Conservation (phyloP, 1,140 invertebrate genomes). For the Trissolcus basalis region DNA sequence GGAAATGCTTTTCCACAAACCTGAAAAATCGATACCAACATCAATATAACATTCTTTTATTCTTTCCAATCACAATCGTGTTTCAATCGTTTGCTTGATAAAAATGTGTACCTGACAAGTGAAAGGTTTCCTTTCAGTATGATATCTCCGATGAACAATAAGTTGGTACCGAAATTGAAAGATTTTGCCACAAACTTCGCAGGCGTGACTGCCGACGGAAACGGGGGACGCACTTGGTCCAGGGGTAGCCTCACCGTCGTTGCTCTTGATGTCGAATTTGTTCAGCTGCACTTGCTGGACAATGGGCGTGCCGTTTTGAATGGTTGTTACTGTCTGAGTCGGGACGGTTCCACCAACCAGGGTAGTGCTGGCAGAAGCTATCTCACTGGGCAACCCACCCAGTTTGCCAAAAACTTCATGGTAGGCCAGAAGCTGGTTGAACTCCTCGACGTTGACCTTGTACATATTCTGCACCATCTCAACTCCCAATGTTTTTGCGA, state of each 20-base stretch:
- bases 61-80: too few species aligned
- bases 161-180: conserved; percentile 91
- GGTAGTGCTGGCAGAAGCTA: conserved; percentile 73
- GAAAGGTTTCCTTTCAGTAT: conserved; percentile 89
- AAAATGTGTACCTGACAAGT: conserved; percentile 81
- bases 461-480: conserved; percentile 86
- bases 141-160: conserved; percentile 89
- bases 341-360: conserved; percentile 75
- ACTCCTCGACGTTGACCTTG: conserved; percentile 88
- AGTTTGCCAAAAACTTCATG: conserved; percentile 90
- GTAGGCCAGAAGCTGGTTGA: conserved; percentile 88
- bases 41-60: conserved; percentile 2
- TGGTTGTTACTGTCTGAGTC: conserved; percentile 74
- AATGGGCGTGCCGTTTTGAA: conserved; percentile 72
- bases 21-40: too few species aligned
- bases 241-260: conserved; percentile 76
- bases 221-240: conserved; percentile 74
- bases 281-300: conserved; percentile 77
- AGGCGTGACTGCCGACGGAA: conserved; percentile 82
- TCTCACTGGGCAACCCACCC: conserved; percentile 78
- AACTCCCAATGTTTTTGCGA: conserved; percentile 81
- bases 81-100: conserved; percentile 1
- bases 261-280: conserved; percentile 77
- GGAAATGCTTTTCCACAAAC: conserved; percentile 88
- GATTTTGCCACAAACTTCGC: conserved; percentile 89